phyloP scores from a whole-genome alignment of 2,888 invertebrate genomes.

The Luperina nickerlii region DNA sequence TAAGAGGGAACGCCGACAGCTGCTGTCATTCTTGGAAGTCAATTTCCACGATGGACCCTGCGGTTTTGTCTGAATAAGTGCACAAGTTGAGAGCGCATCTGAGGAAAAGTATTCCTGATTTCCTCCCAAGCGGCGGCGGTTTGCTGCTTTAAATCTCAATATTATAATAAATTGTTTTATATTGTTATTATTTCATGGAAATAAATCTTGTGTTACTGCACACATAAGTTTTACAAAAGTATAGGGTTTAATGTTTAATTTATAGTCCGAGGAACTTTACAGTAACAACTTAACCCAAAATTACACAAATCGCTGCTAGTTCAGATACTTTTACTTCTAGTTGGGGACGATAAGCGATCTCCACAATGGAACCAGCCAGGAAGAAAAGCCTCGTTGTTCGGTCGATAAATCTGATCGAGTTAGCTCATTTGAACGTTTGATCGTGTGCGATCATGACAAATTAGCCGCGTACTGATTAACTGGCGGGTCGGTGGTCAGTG shows the following conservation, averaged over 20 bases:
- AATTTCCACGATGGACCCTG: background rate
- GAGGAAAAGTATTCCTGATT: conserved; percentile 1
- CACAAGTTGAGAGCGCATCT: background rate
- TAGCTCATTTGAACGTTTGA: conserved; percentile 1
- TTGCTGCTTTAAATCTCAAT: background rate
- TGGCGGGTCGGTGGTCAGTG: too few species aligned
- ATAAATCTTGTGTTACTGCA: background rate
- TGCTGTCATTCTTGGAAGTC: background rate
- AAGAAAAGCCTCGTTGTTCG: background rate
- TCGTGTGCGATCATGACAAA: conserved; percentile 1
- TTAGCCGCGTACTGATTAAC: conserved; percentile 9
- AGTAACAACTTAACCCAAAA: background rate
- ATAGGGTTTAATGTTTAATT: background rate
- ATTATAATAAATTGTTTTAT: background rate
- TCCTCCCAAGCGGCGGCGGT: background rate
- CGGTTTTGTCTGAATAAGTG: background rate
- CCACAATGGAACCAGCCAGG: background rate
- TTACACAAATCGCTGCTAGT: background rate
- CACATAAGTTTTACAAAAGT: background rate
- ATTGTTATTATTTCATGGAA: background rate
- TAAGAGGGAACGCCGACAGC: background rate
- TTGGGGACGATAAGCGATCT: background rate
- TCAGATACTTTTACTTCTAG: background rate
- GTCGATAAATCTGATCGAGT: conserved; percentile 8
- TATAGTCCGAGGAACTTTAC: background rate